These are phyloP conservation scores for Epinotia brunnichana DNA, from an alignment of 2,888 invertebrate genomes.

Conservation along the genomic window DNA sequence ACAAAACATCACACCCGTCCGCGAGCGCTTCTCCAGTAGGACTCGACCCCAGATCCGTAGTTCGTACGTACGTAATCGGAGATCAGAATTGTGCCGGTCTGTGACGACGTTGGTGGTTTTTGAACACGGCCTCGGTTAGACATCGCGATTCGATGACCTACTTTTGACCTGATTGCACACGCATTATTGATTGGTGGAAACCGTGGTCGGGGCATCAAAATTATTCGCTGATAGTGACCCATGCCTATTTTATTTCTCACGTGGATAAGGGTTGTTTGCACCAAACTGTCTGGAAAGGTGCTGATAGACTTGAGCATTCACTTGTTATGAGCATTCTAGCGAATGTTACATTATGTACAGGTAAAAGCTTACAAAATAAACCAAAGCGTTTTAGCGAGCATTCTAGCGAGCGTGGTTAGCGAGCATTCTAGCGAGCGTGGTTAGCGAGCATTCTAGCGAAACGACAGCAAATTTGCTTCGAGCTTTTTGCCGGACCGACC, in stretches of 20 bases:
- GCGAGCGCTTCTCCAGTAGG: not conserved
- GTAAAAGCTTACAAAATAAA: too few relatives aligned
- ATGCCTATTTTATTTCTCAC: not conserved
- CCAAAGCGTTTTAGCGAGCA: too few relatives aligned
- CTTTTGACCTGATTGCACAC: constrained; percentile 32
- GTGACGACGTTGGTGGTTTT: not conserved
- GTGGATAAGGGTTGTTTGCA: not conserved
- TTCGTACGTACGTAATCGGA: not conserved
- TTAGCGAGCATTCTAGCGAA: too few relatives aligned
- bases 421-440: too few relatives aligned
- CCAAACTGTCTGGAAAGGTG: too few relatives aligned
- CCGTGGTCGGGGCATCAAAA: not conserved
- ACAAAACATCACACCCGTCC: not conserved
- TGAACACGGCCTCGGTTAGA: not conserved
- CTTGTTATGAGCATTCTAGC: too few relatives aligned
- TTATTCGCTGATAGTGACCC: not conserved
- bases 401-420: too few relatives aligned
- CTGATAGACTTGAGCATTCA: too few relatives aligned
- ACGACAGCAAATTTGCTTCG: too few relatives aligned
- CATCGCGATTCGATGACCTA: constrained; percentile 13
- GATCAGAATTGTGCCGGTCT: not conserved
- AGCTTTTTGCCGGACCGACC: too few relatives aligned
- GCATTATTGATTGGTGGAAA: constrained; percentile 20
- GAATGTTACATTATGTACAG: too few relatives aligned
- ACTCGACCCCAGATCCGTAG: not conserved